A percentile compares a stretch with the other conserved stretches of the same genome.
Evolutionary conservation across 2,888 invertebrate genomes (phyloP).

Genomic region (Sphaerophoria taeniata): DNA sequence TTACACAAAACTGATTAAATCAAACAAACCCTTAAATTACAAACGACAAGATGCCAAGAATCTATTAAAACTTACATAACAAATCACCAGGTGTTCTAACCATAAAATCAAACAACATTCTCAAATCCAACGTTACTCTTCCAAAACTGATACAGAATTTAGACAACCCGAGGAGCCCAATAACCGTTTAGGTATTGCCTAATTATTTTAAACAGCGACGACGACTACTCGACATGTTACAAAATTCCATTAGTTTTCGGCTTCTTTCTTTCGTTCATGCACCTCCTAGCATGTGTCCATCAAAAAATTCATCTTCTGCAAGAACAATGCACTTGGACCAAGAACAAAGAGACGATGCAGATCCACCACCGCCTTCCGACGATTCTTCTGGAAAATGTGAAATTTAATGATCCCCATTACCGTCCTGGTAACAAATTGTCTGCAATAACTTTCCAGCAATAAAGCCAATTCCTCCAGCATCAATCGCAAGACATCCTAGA

Average conservation of each 20-base stretch:
- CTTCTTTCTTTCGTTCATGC: conserved; percentile 8
- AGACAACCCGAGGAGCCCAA: conserved; percentile 40
- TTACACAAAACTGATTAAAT: too few relatives aligned
- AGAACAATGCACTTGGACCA: not conserved
- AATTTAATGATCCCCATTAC: conserved; percentile 72
- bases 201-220: conserved; percentile 65
- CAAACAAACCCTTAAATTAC: too few relatives aligned
- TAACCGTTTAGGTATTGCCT: conserved; percentile 54
- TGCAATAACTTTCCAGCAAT: conserved; percentile 61
- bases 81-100: not conserved
- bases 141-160: not conserved
- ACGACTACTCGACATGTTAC: not conserved
- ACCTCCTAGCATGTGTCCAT: conserved; percentile 36
- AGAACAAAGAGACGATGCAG: conserved; percentile 9
- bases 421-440: conserved; percentile 69
- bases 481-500: not conserved
- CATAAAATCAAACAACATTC: conserved; percentile 54
- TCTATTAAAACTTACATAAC: too few relatives aligned
- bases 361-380: conserved; percentile 27
- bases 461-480: conserved; percentile 1
- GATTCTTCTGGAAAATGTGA: conserved; percentile 39
- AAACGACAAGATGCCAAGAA: too few relatives aligned
- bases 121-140: not conserved
- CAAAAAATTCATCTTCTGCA: conserved; percentile 17
- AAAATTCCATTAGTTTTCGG: conserved; percentile 33